Conservation (phyloP, 1,140 invertebrate genomes). For the Ips typographus region DNA sequence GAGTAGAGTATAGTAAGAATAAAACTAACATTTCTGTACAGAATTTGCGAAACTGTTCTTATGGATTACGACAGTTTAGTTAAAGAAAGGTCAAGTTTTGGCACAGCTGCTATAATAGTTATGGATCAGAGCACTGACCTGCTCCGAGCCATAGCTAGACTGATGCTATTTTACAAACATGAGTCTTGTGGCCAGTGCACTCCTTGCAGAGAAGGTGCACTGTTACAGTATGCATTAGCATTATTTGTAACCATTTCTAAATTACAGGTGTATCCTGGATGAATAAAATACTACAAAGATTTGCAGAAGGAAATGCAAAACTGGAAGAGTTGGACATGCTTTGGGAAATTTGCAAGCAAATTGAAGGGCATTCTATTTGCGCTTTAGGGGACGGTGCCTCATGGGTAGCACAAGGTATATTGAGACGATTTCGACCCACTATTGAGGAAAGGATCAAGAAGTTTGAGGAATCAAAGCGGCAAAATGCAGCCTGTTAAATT, state of each 20-base stretch:
- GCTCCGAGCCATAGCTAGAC: conserved; percentile 93
- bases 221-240: background rate
- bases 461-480: no score
- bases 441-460: background rate
- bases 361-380: conserved; percentile 4
- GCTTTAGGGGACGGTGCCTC: background rate
- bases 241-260: background rate
- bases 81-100: conserved; percentile 87
- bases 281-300: background rate
- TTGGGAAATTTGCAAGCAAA: background rate
- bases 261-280: background rate
- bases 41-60: conserved; percentile 88
- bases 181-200: conserved; percentile 99
- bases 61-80: conserved; percentile 96
- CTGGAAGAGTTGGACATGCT: conserved; percentile 1
- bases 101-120: conserved; percentile 97
- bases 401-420: conserved; percentile 1
- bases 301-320: background rate
- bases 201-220: conserved; percentile 88
- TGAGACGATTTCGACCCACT: conserved; percentile 6
- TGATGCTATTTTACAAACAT: conserved; percentile 98
- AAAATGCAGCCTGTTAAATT: no score
- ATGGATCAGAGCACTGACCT: conserved; percentile 99
- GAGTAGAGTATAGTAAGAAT: no score
- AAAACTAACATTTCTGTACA: no score